Base-by-base conservation (phyloP, 2,797 vertebrate genomes). In the Craterocephalus amniculus region DNA sequence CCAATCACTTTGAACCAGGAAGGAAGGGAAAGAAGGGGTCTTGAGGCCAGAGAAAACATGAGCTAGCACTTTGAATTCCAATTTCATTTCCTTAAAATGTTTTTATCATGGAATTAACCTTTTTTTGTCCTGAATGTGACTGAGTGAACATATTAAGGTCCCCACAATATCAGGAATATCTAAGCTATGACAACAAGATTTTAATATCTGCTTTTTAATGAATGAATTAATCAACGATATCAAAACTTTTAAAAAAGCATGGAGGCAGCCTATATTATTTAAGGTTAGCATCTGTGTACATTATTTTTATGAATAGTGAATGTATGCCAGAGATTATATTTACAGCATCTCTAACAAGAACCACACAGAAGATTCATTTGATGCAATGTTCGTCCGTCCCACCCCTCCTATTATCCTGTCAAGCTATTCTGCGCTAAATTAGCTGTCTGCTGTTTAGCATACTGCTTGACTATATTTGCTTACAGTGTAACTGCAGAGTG, bases 371-470 rank as follows among this genome's bases (percentile, higher is more conserved):
- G 54, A 71, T 67, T 59, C 62, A 49, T 52, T 51, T 16, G 58
- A 58, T 20, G 31, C 11, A 2, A 9, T 73, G 58, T 66, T 60
- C 65, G 59, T 76, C 61, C 45, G 60, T n/a, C 20, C 43, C 29
- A 48, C 35, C 52, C 24, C 67, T 59, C 52, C 64, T 71, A 40
- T 60, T 63, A 70, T 65, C 60, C 63, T 55, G 62, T 83, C 67
- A 74, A 63, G 51, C 72, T 68, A 74, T 83, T 78, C 71, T 35
- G 58, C 58, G 69, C 58, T 77, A 73, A 86, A 85, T 84, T 61
- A 83, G 64, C 67, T 38, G 78, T 83, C 72, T 82, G 73, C 74
- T 72, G 71, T 67, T 83, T 78, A 79, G 76, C 72, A 68, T 70
- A 67, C 72, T 63, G 57, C 58, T 70, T 66, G 76, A 67, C 70